A percentile compares a stretch with the other conserved stretches of the same genome.
Conservation (phyloP, 2,113 vertebrate genomes). For the Cottus gobio region DNA sequence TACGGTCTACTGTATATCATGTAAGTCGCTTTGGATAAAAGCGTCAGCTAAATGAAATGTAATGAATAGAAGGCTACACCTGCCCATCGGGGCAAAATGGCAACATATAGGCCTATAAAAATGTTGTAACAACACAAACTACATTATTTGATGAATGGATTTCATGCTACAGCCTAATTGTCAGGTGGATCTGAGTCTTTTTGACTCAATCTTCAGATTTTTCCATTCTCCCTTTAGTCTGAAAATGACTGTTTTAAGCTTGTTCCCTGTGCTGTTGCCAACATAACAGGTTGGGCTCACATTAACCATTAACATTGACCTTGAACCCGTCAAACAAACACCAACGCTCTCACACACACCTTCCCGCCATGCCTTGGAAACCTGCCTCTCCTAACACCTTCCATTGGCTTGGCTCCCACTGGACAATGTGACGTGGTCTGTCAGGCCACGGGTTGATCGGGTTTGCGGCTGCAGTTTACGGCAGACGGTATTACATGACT, state of each 20-base stretch:
- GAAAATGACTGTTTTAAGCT: too few relatives aligned
- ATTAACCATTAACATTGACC: slow-evolving; percentile 1
- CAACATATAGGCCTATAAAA: not conserved
- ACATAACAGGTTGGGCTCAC: not conserved
- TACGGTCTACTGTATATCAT: too few relatives aligned
- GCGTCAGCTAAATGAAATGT: too few relatives aligned
- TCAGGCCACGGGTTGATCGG: slow-evolving; percentile 63
- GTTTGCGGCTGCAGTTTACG: slow-evolving; percentile 45
- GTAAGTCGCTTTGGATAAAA: too few relatives aligned
- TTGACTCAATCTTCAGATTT: too few relatives aligned
- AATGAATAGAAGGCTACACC: too few relatives aligned
- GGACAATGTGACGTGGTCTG: slow-evolving; percentile 45
- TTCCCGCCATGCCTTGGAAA: slow-evolving; percentile 18
- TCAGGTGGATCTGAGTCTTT: too few relatives aligned
- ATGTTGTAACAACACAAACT: too few relatives aligned
- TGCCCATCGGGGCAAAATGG: not conserved
- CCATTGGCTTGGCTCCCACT: slow-evolving; percentile 39
- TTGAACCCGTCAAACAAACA: not conserved
- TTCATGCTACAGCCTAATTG: too few relatives aligned
- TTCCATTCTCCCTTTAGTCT: too few relatives aligned
- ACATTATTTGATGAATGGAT: too few relatives aligned
- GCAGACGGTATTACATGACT: slow-evolving; percentile 48
- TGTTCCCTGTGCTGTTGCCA: not conserved
- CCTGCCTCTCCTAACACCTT: slow-evolving; percentile 19
- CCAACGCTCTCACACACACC: not conserved